Base-by-base conservation (phyloP, 1,140 invertebrate species). In the Cotesia glomerata region DNA sequence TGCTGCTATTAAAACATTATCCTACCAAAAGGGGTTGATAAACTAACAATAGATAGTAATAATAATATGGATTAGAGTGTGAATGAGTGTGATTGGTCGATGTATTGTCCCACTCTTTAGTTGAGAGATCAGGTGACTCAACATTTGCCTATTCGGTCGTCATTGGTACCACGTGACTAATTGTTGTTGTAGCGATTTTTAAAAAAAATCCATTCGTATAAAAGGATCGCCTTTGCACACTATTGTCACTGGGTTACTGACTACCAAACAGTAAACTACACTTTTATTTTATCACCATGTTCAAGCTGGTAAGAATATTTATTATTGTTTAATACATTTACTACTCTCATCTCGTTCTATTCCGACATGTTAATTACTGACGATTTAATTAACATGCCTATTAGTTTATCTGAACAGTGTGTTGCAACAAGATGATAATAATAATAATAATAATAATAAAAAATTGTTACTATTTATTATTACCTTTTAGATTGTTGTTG, bases 301-400 rank as follows among this genome's bases (percentile, higher is more conserved):
- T 86, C 85, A 87, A 87, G 84, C 76, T 87, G 86, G 86, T 87
- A 84, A 86, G 86, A 74, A 14, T 9, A 14, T 39, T 71, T 32
- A 34, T n/a, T n/a, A n/a, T n/a, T n/a, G n/a, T n/a, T n/a, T n/a
- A n/a, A n/a, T n/a, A n/a, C n/a, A n/a, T n/a, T n/a, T 51, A 26
- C 35, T 64, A 52, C 18, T 59, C 26, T 59, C 32, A 18, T 32
- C 26, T 18, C 26, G n/a, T 5, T 5, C 3, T 59, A 18, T 59
- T 32, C 11, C 3, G 18, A 59, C 56, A 59, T 13, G 36, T 62
- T 67, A 49, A 67, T 67, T 67, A 72, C 26, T 26, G 4, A 59
- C 14, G 16, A 59, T 59, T 59, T 9, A 59, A 59, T 11, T 39
- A 39, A 39, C 5, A 35, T 63, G 1, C 35, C 63, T 39, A 39